Evolutionary conservation across 1,140 invertebrate species (phyloP).

Genomic region (Lanistes nyassanus): DNA sequence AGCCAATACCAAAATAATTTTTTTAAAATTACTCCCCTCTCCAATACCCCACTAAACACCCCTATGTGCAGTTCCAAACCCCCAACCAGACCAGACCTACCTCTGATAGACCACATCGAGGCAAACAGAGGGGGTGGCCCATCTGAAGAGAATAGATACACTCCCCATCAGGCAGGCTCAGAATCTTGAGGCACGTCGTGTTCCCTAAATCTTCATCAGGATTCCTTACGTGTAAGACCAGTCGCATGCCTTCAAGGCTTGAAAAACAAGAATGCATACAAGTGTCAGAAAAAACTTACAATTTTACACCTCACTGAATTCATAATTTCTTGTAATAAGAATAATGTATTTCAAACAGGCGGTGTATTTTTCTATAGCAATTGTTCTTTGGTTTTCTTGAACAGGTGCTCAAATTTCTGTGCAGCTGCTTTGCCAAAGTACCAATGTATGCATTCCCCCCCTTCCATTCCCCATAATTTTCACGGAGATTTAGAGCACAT

Average conservation of each 20-base stretch:
- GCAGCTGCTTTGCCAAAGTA: no score
- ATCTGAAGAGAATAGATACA: conserved; percentile 49
- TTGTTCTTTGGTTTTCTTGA: no score
- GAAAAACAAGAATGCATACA: not conserved
- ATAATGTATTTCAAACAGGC: no score
- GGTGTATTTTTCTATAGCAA: no score
- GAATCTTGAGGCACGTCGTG: not conserved
- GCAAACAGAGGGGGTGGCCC: conserved; percentile 33
- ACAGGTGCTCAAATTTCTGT: no score
- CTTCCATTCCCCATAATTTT: no score
- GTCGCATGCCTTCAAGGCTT: conserved; percentile 47
- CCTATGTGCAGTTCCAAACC: not conserved
- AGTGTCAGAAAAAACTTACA: no score
- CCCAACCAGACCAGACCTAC: not conserved
- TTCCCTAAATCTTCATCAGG: conserved; percentile 26
- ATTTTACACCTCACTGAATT: no score
- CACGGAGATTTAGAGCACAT: no score
- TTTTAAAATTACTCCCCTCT: not conserved
- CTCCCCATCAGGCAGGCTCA: conserved; percentile 28
- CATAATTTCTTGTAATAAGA: no score
- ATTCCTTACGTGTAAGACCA: conserved; percentile 39
- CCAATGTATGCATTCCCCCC: no score
- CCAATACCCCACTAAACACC: not conserved
- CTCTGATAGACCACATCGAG: conserved; percentile 30
- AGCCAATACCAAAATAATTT: conserved; percentile 35